Evolutionary conservation across 2,113 vertebrate species (phyloP), one percentile per base, ranked within the genome.

Genomic region (Ancistrus triradiatus): DNA sequence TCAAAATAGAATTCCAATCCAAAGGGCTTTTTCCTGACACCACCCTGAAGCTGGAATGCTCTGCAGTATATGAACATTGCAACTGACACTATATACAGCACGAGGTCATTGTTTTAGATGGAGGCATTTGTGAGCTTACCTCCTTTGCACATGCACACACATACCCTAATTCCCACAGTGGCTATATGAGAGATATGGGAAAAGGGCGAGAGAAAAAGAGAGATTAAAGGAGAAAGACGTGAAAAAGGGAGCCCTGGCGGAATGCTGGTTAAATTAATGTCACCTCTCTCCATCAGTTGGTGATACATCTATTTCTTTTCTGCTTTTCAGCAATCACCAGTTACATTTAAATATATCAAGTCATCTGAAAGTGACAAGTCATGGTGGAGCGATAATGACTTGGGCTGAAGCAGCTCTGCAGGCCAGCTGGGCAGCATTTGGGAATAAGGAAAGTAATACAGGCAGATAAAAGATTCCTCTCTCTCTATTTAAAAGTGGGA

Each of bases 311-410:
- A 59, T 73, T 69, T 68, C 53, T 69, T 70, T 69, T 68, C 61
- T 65, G 55, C 64, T 75, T 71, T 67, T 62, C 59, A 63, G 63
- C 75, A 71, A 72, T 78, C 74, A 76, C 76, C 63, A 64, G 76
- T 76, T 72, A 74, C 72, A 77, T 78, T 76, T 77, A 80, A 80
- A 80, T 80, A 80, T 80, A 75, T 80, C 71, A 77, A 73, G 73
- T 77, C 76, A 80, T 77, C 60, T 74, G 62, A 74, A 75, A 67
- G 74, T 77, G 61, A 74, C 73, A 71, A 77, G 71, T 77, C 78
- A 71, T 67, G 33, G 72, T 68, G 63, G 68, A 52, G 66, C 51
- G 79, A 87, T 88, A 89, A 89, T 85, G 84, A 90, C 89, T 88
- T 83, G 78, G 61, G 40, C 82, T 80, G 81, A 85, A 78, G 81